Base-by-base conservation (phyloP, 1,140 invertebrate genomes). In the Euschistus heros region DNA sequence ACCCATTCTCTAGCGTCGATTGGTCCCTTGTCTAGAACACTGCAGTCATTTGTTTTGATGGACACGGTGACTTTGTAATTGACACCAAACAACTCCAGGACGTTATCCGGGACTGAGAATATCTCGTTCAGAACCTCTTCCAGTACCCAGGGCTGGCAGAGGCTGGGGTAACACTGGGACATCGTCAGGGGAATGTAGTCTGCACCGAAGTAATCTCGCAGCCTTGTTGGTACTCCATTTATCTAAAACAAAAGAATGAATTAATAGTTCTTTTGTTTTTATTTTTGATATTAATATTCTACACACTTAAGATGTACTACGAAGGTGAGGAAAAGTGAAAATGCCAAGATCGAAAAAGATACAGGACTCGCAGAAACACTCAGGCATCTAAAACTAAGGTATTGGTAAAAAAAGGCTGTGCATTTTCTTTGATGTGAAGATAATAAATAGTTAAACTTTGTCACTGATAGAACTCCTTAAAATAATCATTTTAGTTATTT, bases 131-230 rank as follows among this genome's bases (percentile, higher is more conserved):
- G 57, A 4, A 46, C n/a, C 17, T 22, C 18, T 15, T 26, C 44
- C 46, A 67, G 18, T 0, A 63, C 22, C 17, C 20, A 10, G 3
- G 61, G 14, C n/a, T 37, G 22, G 27, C 66, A 67, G 33, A 30
- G 14, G n/a, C 46, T 30, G 10, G 66, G 66, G 46, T 59, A 63
- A n/a, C 66, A 67, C 26, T 63, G 66, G 2, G 66, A 42, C 30
- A 63, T 27, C 15, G 66, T 67, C 15, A 55, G 7, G 2, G 60
- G 22, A 2, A 67, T 20, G 17, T 24, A 54, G 27, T 54, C 18
- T 2, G 47, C 66, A 13, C 63, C 63, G 15, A 64, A 14, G 22
- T 33, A 0, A 4, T 52, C 17, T 4, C 3, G 4, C 33, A 37
- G 33, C 13, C 8, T 54, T n/a, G 3, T 54, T 54, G 50, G 50